Conservation (phyloP, 2,888 invertebrate species). For the Selenia dentaria region DNA sequence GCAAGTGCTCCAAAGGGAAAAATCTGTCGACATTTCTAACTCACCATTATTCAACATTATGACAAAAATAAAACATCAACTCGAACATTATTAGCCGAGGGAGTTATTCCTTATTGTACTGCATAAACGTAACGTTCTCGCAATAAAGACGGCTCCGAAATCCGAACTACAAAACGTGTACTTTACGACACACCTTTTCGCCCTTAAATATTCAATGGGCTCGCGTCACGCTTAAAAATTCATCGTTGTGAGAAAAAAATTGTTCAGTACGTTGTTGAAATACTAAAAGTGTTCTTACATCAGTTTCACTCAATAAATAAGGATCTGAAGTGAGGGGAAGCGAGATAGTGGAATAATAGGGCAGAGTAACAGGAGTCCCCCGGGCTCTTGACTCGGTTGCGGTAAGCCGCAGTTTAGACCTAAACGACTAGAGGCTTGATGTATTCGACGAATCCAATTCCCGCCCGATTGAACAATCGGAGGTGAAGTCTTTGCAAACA, state of each 20-base stretch:
- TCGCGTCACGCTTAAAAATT: conserved; percentile 44
- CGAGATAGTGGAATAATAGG: conserved; percentile 64
- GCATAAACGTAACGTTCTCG: conserved; percentile 31
- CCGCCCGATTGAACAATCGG: conserved; percentile 41
- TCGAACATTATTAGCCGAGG: conserved; percentile 19
- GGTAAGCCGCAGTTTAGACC: conserved; percentile 57
- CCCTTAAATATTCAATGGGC: conserved; percentile 38
- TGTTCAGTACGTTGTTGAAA: conserved; percentile 48
- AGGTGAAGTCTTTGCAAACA: conserved; percentile 43
- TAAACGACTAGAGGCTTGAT: conserved; percentile 36
- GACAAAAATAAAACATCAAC: conserved; percentile 15
- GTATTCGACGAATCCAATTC: conserved; percentile 53
- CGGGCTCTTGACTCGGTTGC: conserved; percentile 52
- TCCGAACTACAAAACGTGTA: conserved; percentile 37
- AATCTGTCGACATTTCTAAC: conserved; percentile 4
- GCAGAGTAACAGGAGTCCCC: conserved; percentile 54
- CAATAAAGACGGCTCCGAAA: conserved; percentile 34
- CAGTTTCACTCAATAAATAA: conserved; percentile 62
- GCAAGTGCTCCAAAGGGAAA: not conserved
- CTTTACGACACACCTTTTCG: conserved; percentile 39
- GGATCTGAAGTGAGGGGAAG: conserved; percentile 54
- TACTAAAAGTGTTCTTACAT: conserved; percentile 49
- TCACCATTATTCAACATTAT: conserved; percentile 5
- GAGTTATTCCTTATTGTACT: conserved; percentile 33
- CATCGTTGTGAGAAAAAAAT: conserved; percentile 43